Conservation (phyloP, 2,797 vertebrate species). For the Betta splendens region DNA sequence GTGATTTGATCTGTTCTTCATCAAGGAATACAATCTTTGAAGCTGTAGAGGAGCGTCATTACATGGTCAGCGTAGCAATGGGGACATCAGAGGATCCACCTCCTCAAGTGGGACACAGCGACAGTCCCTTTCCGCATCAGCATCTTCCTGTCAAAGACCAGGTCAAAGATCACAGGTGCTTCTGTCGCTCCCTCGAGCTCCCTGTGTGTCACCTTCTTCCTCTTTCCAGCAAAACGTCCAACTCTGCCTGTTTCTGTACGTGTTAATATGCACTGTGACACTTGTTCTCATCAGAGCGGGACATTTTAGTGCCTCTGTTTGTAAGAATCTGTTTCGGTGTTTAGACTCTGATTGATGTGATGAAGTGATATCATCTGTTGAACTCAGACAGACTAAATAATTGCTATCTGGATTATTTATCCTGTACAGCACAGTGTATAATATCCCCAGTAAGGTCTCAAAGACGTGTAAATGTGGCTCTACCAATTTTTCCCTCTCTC, state of each 20-base stretch:
- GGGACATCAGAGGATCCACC: slow-evolving; percentile 6
- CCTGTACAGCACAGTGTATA: slow-evolving; percentile 1
- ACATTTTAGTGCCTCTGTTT: background rate
- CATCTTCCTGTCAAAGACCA: slow-evolving; percentile 77
- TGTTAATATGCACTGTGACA: background rate
- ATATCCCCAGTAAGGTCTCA: slow-evolving; percentile 17
- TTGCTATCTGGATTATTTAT: slow-evolving; percentile 1
- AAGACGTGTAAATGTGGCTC: slow-evolving; percentile 36
- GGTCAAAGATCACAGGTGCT: slow-evolving; percentile 83
- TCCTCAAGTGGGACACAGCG: slow-evolving; percentile 18
- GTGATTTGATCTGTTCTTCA: slow-evolving; percentile 9
- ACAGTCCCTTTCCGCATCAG: slow-evolving; percentile 63
- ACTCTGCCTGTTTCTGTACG: slow-evolving; percentile 7
- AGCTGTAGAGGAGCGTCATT: background rate
- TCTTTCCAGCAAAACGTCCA: slow-evolving; percentile 65
- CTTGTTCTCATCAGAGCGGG: background rate
- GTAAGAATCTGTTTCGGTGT: slow-evolving; percentile 1
- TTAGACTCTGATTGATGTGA: slow-evolving; percentile 2
- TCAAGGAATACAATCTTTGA: background rate
- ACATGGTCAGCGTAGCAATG: slow-evolving; percentile 4
- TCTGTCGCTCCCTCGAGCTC: slow-evolving; percentile 69
- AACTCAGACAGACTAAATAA: slow-evolving; percentile 1
- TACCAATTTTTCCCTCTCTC: slow-evolving; percentile 60
- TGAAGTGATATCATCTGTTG: background rate
- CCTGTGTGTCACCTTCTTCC: slow-evolving; percentile 71